Evolutionary conservation across 2,113 vertebrate species (phyloP), one percentile per base, ranked within the genome.

Genomic region (Nothoprocta perdicaria): DNA sequence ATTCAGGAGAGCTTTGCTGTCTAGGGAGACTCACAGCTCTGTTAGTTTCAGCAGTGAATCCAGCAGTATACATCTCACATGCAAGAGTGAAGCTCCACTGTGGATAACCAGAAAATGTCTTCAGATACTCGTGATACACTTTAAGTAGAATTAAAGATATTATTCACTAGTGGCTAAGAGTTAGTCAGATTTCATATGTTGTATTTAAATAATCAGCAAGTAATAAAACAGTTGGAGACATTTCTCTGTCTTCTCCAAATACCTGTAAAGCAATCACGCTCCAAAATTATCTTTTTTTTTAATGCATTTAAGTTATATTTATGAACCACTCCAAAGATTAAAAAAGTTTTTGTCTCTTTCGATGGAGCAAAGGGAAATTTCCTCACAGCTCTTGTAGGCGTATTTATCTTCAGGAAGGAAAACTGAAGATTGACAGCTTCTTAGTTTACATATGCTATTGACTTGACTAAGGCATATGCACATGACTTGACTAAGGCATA

Each of bases 21-120:
- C 50, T 23, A 48, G 23, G 4, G 40, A 22, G 14, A 21, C 23
- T 29, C 0, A 0, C 17, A 22, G 41, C 45, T 77, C 27, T 33
- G 5, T 41, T 66, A 52, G 16, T 19, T 74, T 21, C 66, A 67
- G 43, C 27, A 57, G 21, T 8, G 8, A 14, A 18, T 74, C 18
- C 66, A 67, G 43, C 27, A 57, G 21, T 8, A 9, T 15, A 18
- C 3, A 31, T 73, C 27, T 73, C 1, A 1, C n/a, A 58, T 75
- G 48, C n/a, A 10, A 46, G 40, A 57, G 9, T 60, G 43, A 48
- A 89, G 33, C 4, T 68, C 5, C 10, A 1, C 26, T 61, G n/a
- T 14, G 10, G 12, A 3, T 48, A 45, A 41, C 27, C 68, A 66
- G 78, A 57, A 80, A 81, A 79, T 3, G 1, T 48, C 8, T 73